These are phyloP conservation scores for Lepilemur septentrionalis DNA, from an alignment of 2,797 vertebrate species.

Conservation along the genomic window DNA sequence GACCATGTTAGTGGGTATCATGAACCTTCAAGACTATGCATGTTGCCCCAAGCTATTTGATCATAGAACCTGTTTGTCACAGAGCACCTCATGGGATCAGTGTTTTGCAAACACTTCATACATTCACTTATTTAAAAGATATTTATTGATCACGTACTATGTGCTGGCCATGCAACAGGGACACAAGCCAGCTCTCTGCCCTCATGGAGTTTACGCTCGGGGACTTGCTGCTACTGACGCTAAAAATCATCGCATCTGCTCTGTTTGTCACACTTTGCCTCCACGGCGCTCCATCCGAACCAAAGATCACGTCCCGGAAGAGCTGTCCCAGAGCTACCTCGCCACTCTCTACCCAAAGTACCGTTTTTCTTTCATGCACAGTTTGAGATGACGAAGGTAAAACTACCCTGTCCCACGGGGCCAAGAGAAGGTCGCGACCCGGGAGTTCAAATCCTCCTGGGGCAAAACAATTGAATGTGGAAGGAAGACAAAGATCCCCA, in stretches of 20 bases:
- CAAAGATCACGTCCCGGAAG: not conserved
- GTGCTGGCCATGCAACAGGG: rapidly evolving
- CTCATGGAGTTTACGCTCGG: rapidly evolving
- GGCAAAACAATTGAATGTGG: not conserved
- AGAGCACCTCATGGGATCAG: not conserved
- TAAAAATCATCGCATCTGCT: rapidly evolving
- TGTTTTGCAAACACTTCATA: not conserved
- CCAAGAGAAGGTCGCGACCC: rapidly evolving
- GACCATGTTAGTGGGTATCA: rapidly evolving
- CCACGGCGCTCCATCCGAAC: rapidly evolving
- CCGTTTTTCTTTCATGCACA: rapidly evolving
- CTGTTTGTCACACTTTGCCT: not conserved
- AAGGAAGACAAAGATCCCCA: not conserved
- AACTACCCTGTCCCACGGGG: rapidly evolving
- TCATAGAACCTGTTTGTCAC: rapidly evolving
- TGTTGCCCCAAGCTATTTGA: not conserved
- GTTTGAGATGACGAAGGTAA: not conserved
- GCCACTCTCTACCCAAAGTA: rapidly evolving
- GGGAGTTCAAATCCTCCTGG: not conserved
- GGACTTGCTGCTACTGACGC: rapidly evolving
- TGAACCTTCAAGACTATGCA: not conserved
- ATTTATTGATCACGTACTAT: rapidly evolving
- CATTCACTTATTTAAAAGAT: not conserved
- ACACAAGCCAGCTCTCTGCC: not conserved
- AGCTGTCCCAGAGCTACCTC: rapidly evolving